These are phyloP conservation scores for Holacanthus passer DNA, from an alignment of 2,113 vertebrate genomes.

Conservation along the genomic window DNA sequence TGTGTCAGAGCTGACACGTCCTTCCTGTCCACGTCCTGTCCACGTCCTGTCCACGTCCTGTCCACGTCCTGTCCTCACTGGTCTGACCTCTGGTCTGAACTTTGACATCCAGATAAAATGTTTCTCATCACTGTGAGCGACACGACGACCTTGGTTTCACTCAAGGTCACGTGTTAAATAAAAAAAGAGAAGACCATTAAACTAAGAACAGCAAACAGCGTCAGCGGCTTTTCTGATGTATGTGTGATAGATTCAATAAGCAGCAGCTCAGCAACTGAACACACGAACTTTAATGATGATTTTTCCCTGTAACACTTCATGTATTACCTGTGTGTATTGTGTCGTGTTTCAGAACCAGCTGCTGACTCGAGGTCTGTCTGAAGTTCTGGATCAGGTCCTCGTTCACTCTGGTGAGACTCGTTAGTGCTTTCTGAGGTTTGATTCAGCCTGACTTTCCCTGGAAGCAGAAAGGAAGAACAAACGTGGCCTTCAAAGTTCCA, in stretches of 20 bases:
- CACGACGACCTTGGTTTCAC: not conserved
- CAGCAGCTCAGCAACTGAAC: too few relatives aligned
- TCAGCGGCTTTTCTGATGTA: too few relatives aligned
- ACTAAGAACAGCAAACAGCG: too few relatives aligned
- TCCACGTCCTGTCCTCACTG: not conserved
- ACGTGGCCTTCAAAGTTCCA: too few relatives aligned
- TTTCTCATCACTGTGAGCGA: not conserved
- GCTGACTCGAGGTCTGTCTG: conserved; percentile 90
- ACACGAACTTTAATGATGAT: too few relatives aligned
- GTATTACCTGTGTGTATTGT: not conserved
- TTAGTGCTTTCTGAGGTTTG: not conserved
- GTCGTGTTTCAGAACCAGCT: conserved; percentile 90
- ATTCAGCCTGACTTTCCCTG: not conserved
- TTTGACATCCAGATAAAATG: not conserved
- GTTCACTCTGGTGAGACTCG: conserved; percentile 87
- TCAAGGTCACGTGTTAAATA: not conserved
- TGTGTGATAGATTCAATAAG: too few relatives aligned
- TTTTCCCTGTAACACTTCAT: too few relatives aligned
- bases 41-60: not conserved
- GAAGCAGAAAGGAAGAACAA: too few relatives aligned
- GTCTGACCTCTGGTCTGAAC: not conserved
- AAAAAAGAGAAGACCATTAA: too few relatives aligned
- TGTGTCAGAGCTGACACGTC: not conserved
- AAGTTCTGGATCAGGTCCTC: conserved; percentile 91
- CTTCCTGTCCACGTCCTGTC: not conserved